Conservation (phyloP, 2,888 invertebrate genomes). For the Xestia ashworthii region DNA sequence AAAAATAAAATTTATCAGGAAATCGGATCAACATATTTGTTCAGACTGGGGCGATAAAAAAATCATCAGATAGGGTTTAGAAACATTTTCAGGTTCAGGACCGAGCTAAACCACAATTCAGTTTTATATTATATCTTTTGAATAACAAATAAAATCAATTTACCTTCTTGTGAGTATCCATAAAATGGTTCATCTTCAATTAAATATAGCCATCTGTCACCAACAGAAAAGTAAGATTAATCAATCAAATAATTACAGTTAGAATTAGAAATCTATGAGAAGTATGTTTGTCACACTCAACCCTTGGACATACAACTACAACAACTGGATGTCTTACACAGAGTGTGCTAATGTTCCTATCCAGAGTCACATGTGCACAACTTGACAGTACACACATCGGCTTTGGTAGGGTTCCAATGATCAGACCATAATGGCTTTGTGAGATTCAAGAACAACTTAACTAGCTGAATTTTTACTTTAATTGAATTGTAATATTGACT, state of each 20-base stretch:
- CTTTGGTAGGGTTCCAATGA: conserved; percentile 87
- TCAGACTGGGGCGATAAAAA: conserved; percentile 72
- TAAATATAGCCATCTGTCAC: conserved; percentile 25
- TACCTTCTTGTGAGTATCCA: background rate
- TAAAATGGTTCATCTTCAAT: background rate
- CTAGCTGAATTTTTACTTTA: background rate
- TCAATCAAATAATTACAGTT: background rate
- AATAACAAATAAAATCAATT: background rate
- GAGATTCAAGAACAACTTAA: background rate
- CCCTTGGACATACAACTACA: conserved; percentile 84
- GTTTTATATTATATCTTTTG: background rate
- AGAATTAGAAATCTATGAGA: background rate
- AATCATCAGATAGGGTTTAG: conserved; percentile 33
- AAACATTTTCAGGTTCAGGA: background rate
- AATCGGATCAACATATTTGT: conserved; percentile 43
- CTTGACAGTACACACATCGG: conserved; percentile 83
- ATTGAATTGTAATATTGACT: background rate
- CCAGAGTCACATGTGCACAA: conserved; percentile 87
- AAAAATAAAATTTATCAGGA: conserved; percentile 22
- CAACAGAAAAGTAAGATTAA: conserved; percentile 22
- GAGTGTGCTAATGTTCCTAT: conserved; percentile 88
- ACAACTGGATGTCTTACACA: conserved; percentile 84
- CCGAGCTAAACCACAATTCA: background rate
- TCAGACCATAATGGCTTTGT: background rate
- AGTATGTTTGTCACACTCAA: conserved; percentile 81